phyloP scores from a whole-genome alignment of 2,113 vertebrate species.

The Oriolus oriolus region DNA sequence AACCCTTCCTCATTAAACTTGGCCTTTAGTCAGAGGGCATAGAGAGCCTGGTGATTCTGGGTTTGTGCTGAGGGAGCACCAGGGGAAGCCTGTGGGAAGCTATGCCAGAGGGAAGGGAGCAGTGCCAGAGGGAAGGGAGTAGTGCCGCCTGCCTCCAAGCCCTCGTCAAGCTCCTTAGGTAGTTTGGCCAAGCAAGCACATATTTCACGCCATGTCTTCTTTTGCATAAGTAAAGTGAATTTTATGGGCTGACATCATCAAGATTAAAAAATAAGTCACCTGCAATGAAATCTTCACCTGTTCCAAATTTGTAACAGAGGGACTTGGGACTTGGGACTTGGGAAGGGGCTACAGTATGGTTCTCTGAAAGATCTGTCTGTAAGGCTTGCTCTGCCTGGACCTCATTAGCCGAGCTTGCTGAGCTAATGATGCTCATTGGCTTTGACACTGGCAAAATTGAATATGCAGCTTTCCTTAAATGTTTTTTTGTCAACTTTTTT shows the following conservation, averaged over 20 bases:
- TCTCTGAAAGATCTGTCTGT: not conserved
- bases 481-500: slow-evolving; percentile 42
- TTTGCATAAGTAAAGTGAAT: not conserved
- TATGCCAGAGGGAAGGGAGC: not conserved
- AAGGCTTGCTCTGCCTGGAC: not conserved
- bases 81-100: not conserved
- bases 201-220: not conserved
- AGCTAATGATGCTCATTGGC: slow-evolving; percentile 37
- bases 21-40: not conserved
- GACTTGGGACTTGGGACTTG: not conserved
- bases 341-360: not conserved
- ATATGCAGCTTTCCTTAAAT: slow-evolving; percentile 40
- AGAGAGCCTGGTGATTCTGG: not conserved
- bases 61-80: not conserved
- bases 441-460: slow-evolving; percentile 59
- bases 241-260: not conserved
- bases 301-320: not conserved
- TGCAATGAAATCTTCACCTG: not conserved
- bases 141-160: not conserved
- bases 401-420: slow-evolving; percentile 12
- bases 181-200: not conserved
- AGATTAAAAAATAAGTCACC: not conserved
- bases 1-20: not conserved
- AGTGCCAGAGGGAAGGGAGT: not conserved
- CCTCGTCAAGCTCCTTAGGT: accelerated